Evolutionary conservation across 2,888 invertebrate genomes (phyloP).

Genomic region (Aricia artaxerxes): DNA sequence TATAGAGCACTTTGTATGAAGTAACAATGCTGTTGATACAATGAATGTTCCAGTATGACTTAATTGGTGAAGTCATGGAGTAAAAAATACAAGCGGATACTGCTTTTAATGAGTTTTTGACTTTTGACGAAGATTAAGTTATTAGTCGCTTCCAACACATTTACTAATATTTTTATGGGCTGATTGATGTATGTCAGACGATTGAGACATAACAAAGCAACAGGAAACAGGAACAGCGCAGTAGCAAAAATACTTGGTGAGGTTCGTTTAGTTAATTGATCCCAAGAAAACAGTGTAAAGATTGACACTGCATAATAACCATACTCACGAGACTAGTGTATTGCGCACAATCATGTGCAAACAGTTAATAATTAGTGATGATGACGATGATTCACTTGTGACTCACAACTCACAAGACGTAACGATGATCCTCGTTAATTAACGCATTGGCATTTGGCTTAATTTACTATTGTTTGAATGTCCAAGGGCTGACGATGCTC

Average conservation of each 20-base stretch:
- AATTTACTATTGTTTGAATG: neutral
- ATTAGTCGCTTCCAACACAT: no score
- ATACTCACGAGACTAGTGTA: neutral
- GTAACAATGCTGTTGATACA: neutral
- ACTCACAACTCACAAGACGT: neutral
- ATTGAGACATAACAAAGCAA: no score
- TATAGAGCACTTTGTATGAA: conserved; percentile 1
- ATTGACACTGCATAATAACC: neutral
- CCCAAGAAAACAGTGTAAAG: neutral
- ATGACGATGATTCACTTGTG: neutral
- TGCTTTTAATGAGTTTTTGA: neutral
- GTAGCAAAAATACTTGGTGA: neutral
- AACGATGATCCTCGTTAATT: neutral
- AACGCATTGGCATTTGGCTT: neutral
- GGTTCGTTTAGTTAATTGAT: neutral
- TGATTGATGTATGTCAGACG: no score
- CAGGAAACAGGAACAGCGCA: neutral
- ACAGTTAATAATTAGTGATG: neutral
- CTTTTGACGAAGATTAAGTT: neutral
- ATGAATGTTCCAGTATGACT: neutral
- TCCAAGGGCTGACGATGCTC: neutral
- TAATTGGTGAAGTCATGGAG: conserved; percentile 4
- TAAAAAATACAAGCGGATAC: neutral
- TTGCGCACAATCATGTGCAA: neutral
- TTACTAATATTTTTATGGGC: no score